A percentile compares a stretch with the other conserved stretches of the same genome.
These are phyloP conservation scores for Lepus americanus DNA, from an alignment of 2,113 vertebrate species.

Conservation along the genomic window DNA sequence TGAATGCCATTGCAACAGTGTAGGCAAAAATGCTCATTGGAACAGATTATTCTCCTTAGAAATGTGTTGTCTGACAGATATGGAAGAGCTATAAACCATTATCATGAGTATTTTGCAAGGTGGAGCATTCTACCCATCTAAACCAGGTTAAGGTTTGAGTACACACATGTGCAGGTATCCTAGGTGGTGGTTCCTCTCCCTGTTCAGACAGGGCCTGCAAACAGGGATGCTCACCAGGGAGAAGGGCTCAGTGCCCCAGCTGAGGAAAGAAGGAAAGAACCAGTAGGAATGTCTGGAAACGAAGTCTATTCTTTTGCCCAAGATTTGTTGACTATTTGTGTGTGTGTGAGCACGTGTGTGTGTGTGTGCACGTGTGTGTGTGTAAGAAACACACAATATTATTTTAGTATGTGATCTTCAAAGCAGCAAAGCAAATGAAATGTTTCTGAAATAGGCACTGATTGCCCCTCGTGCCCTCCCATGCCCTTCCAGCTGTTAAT, in stretches of 20 bases:
- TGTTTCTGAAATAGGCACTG: background rate
- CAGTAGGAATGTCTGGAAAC: background rate
- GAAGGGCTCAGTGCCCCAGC: background rate
- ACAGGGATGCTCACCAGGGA: background rate
- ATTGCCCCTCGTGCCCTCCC: background rate
- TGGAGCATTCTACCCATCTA: background rate
- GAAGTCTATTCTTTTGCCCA: background rate
- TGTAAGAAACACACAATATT: background rate
- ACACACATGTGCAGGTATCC: background rate
- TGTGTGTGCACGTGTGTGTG: background rate
- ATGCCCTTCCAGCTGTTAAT: background rate
- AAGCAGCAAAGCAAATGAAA: conserved; percentile 4
- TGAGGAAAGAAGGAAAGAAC: background rate
- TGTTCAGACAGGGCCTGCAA: background rate
- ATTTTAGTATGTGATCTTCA: background rate
- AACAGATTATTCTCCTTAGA: conserved; percentile 16
- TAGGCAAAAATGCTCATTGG: background rate
- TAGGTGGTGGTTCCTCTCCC: background rate
- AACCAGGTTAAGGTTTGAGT: background rate
- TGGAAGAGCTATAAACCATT: background rate
- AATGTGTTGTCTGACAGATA: background rate
- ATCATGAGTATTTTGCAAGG: background rate
- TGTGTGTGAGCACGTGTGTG: no score
- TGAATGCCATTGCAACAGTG: background rate
- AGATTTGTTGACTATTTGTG: background rate